phyloP scores from a whole-genome alignment of 2,888 invertebrate species.

The Sesamia inferens region DNA sequence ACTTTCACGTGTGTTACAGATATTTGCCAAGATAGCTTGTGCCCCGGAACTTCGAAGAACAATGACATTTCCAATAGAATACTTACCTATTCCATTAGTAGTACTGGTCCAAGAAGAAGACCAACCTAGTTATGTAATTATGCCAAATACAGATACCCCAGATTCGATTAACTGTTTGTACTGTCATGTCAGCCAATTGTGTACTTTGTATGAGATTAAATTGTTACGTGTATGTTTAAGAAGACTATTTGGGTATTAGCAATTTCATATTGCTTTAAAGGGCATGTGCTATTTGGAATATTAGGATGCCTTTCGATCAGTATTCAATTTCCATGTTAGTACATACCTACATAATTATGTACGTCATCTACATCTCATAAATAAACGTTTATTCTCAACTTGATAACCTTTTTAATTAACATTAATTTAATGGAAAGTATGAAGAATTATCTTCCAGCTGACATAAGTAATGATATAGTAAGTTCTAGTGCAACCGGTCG shows the following conservation, averaged over 20 bases:
- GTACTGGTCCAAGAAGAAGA: constrained; percentile 39
- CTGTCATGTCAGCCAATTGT: constrained; percentile 24
- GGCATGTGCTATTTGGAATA: not conserved
- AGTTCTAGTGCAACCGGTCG: constrained; percentile 33
- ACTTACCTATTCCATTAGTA: constrained; percentile 19
- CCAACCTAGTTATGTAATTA: constrained; percentile 51
- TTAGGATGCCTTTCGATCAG: not conserved
- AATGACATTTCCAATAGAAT: constrained; percentile 64
- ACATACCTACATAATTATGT: not conserved
- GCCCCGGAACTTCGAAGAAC: constrained; percentile 58
- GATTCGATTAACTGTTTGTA: constrained; percentile 29
- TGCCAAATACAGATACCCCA: constrained; percentile 36
- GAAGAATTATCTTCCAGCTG: constrained; percentile 29
- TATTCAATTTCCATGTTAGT: not conserved
- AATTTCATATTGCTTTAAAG: constrained; percentile 5
- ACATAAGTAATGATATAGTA: constrained; percentile 33
- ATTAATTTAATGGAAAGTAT: constrained; percentile 14
- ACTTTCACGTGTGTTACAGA: constrained; percentile 68
- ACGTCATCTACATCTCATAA: not conserved
- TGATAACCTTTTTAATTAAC: constrained; percentile 13
- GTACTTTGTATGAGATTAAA: constrained; percentile 30
- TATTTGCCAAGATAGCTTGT: constrained; percentile 55
- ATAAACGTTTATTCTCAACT: not conserved
- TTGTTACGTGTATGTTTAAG: constrained; percentile 18
- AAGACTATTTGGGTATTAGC: not conserved